These are phyloP conservation scores for Dendronephthya gigantea DNA, from an alignment of 64 coral and sea anemone species.

Conservation along the genomic window DNA sequence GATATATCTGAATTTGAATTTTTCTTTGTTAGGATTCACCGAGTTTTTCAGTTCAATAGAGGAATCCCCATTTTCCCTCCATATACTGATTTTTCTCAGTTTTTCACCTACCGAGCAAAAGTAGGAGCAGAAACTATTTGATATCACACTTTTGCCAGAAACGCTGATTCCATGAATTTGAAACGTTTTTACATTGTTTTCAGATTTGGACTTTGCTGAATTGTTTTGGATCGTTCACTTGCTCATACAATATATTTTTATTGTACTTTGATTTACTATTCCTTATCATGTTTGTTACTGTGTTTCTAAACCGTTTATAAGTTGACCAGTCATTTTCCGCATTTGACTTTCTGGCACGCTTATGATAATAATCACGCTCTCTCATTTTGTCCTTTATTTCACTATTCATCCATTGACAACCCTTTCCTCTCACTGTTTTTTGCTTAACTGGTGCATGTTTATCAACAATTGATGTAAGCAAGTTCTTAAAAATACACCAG, in stretches of 20 bases:
- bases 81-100: conserved; percentile 2
- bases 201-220: conserved; percentile 10
- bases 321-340: conserved; percentile 16
- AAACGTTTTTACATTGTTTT: conserved; percentile 17
- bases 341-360: conserved; percentile 14
- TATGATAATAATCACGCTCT: conserved; percentile 14
- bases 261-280: conserved; percentile 17
- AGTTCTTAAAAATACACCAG: background rate
- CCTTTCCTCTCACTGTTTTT: conserved; percentile 14
- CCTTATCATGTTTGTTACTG: conserved; percentile 17
- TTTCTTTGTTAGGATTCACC: conserved; percentile 6
- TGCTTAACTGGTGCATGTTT: background rate
- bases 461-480: conserved; percentile 15
- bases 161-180: conserved; percentile 11
- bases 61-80: background rate
- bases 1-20: conserved; percentile 9
- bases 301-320: conserved; percentile 9
- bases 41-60: background rate
- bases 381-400: conserved; percentile 6
- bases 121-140: conserved; percentile 14
- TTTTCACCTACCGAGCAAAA: conserved; percentile 8
- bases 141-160: conserved; percentile 1
- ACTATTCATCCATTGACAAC: background rate
- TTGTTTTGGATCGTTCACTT: conserved; percentile 15
- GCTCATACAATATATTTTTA: conserved; percentile 17